phyloP scores from a whole-genome alignment of 2,113 vertebrate species.

The Myrmecobius fasciatus region DNA sequence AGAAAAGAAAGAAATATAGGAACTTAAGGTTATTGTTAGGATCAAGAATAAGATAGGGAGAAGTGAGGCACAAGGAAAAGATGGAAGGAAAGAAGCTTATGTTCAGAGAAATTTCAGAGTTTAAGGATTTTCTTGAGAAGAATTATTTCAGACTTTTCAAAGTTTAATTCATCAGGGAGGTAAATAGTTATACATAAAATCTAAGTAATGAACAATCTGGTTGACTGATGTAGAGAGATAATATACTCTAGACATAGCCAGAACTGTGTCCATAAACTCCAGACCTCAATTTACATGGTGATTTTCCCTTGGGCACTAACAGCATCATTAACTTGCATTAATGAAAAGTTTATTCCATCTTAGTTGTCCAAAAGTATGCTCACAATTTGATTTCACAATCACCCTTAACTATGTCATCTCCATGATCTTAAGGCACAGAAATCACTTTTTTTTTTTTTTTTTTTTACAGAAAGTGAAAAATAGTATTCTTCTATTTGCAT shows the following conservation, averaged over 20 bases:
- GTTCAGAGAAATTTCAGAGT: not conserved
- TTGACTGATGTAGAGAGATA: not conserved
- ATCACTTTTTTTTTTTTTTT: not conserved
- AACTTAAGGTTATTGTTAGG: not conserved
- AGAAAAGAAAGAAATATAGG: not conserved
- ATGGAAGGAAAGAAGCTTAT: not conserved
- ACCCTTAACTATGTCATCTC: not conserved
- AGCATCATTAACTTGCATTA: not conserved
- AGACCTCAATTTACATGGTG: not conserved
- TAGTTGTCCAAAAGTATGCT: not conserved
- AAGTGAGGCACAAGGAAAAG: not conserved
- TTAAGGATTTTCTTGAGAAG: not conserved
- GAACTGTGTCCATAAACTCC: not conserved
- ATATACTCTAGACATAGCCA: not conserved
- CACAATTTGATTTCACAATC: not conserved
- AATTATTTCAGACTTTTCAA: too few relatives aligned
- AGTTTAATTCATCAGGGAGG: not conserved
- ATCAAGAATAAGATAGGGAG: not conserved
- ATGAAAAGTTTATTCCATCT: not conserved
- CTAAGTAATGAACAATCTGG: not conserved
- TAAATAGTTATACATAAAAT: not conserved
- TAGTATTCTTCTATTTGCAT: too few relatives aligned
- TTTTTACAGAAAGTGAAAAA: too few relatives aligned
- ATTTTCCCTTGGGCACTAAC: not conserved
- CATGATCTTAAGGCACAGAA: not conserved